Evolutionary conservation across 2,888 invertebrate genomes (phyloP).

Genomic region (Margaritifera margaritifera): DNA sequence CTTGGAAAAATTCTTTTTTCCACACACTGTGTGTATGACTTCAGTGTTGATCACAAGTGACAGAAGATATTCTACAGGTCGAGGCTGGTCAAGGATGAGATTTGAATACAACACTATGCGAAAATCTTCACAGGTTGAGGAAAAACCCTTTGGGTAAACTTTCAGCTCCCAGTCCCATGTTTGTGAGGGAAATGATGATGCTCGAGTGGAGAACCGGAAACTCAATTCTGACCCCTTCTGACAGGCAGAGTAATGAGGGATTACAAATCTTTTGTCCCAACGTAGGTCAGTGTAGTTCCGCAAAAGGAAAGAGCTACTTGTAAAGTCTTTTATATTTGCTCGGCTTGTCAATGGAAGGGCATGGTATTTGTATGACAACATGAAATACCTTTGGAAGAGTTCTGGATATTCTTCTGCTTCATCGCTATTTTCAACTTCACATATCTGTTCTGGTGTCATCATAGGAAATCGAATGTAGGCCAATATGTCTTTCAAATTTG

Average conservation of each 20-base stretch:
- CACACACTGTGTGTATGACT: slow-evolving; percentile 69
- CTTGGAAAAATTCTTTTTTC: slow-evolving; percentile 73
- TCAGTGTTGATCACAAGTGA: slow-evolving; percentile 70
- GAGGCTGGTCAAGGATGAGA: slow-evolving; percentile 69
- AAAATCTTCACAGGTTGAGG: slow-evolving; percentile 64
- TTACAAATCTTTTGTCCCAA: slow-evolving; percentile 73
- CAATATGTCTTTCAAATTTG: slow-evolving; percentile 84
- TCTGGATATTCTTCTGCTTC: slow-evolving; percentile 79
- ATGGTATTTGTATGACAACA: slow-evolving; percentile 73
- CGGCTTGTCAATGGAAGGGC: slow-evolving; percentile 71
- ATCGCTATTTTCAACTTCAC: slow-evolving; percentile 85
- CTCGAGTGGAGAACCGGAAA: slow-evolving; percentile 70
- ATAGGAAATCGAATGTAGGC: slow-evolving; percentile 90
- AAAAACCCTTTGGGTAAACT: slow-evolving; percentile 69
- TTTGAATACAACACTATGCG: slow-evolving; percentile 67
- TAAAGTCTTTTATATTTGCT: slow-evolving; percentile 64
- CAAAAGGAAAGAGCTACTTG: slow-evolving; percentile 66
- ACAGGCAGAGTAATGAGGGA: slow-evolving; percentile 58
- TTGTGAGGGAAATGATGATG: slow-evolving; percentile 71
- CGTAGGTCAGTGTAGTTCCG: slow-evolving; percentile 73
- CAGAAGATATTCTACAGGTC: slow-evolving; percentile 69
- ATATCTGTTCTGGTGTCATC: slow-evolving; percentile 94
- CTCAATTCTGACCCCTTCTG: slow-evolving; percentile 66
- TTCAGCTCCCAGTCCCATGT: slow-evolving; percentile 74
- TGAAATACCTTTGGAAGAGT: slow-evolving; percentile 69